A percentile compares a stretch with the other conserved stretches of the same genome.
These are phyloP conservation scores for Spilarctia lutea DNA, from an alignment of 2,888 invertebrate species.

Conservation along the genomic window DNA sequence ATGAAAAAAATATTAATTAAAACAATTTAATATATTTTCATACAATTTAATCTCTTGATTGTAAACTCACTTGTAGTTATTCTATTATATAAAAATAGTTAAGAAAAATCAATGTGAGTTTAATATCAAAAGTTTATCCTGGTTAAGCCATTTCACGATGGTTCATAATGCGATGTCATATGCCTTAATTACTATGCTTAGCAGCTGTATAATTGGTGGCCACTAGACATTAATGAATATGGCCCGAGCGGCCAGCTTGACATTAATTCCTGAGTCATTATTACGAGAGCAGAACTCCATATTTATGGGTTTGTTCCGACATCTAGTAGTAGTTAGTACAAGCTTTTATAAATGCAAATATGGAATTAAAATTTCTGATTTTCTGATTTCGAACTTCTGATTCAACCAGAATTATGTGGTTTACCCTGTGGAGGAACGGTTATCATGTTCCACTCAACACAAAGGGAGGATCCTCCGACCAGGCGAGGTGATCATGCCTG, in stretches of 20 bases:
- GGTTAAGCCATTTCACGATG: background rate
- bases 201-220: constrained; percentile 16
- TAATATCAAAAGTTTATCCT: background rate
- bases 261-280: constrained; percentile 5
- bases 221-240: constrained; percentile 18
- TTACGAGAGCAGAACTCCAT: background rate
- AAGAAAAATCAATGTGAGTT: too few relatives aligned
- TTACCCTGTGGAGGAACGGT: too few relatives aligned
- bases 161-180: constrained; percentile 3
- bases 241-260: constrained; percentile 1
- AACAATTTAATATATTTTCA: too few relatives aligned
- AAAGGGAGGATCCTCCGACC: too few relatives aligned
- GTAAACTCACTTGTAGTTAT: too few relatives aligned
- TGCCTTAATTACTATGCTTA: constrained; percentile 23
- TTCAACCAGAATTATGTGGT: too few relatives aligned
- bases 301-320: background rate
- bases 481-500: too few relatives aligned
- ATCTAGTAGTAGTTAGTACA: background rate
- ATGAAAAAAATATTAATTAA: too few relatives aligned
- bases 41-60: too few relatives aligned
- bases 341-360: background rate
- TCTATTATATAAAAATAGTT: too few relatives aligned
- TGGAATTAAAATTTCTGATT: background rate
- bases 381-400: too few relatives aligned
- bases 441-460: too few relatives aligned